Evolutionary conservation across 2,797 vertebrate genomes (phyloP), one percentile per base, ranked within the genome.

Genomic region (Ara ararauna): DNA sequence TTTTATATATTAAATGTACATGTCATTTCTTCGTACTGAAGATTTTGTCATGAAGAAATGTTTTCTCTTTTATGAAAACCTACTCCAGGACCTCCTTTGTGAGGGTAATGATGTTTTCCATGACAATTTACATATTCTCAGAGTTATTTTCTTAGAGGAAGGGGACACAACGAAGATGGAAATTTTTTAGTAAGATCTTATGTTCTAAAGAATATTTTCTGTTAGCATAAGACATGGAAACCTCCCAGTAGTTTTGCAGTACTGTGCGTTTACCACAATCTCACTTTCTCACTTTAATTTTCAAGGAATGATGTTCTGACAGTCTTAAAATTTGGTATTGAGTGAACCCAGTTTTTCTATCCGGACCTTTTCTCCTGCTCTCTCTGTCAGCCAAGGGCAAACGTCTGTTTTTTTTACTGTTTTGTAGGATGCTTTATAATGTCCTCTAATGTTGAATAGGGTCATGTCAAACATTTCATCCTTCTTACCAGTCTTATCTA

Each of bases 371-470:
- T 76, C 21, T 90, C 34, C 74, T 81, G 50, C 47, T 75, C 54
- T 72, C 27, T 81, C 87, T 81, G 27, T 62, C 76, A 88, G 51
- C 6, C 85, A 88, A 78, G 80, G 74, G 71, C 71, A 91, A 42
- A 67, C n/a, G 13, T 79, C 77, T 58, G 71, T 8, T 17, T 90
- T 26, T 51, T 72, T 60, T 29, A 61, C 26, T 85, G 36, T 71
- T 94, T 85, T 80, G 32, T 53, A 77, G 40, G 74, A 72, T 58
- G 61, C 38, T 93, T 94, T 68, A 91, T 61, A 54, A 73, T n/a
- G 32, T 73, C 71, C n/a, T 87, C 47, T 93, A 79, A 47, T 34
- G 83, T 48, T 89, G 67, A 77, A 77, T 15, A 73, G 10, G 8
- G 42, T 86, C 38, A 74, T 82, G 56, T 85, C 8, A 65, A 95